Percentiles rank a stretch among this genome's conserved stretches.
Evolutionary conservation across 2,797 vertebrate genomes (phyloP).

Genomic region (Pangasius mekongensis): DNA sequence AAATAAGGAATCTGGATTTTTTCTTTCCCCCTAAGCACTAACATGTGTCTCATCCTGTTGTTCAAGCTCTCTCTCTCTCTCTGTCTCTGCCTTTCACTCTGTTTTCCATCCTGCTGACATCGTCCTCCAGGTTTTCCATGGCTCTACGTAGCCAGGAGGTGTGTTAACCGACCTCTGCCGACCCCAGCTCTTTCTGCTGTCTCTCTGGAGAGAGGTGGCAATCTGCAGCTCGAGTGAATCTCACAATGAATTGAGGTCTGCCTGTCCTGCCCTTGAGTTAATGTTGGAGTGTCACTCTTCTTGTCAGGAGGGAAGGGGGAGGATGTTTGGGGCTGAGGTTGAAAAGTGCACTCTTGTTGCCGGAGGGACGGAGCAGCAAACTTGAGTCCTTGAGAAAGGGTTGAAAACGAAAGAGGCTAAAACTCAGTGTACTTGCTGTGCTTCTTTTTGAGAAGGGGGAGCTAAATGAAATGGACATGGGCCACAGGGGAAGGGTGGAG

Average conservation of each 20-base stretch:
- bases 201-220: slow-evolving; percentile 56
- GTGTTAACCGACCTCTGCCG: slow-evolving; percentile 68
- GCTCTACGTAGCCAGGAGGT: slow-evolving; percentile 63
- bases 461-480: slow-evolving; percentile 64
- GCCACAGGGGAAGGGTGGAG: slow-evolving; percentile 58
- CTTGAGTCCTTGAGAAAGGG: slow-evolving; percentile 24
- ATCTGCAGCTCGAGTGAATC: slow-evolving; percentile 49
- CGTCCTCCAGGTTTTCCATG: slow-evolving; percentile 64
- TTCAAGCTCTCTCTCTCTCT: slow-evolving; percentile 55
- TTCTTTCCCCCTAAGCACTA: slow-evolving; percentile 54
- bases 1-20: slow-evolving; percentile 30
- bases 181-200: slow-evolving; percentile 61
- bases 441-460: slow-evolving; percentile 57
- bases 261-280: slow-evolving; percentile 56
- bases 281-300: slow-evolving; percentile 56
- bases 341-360: slow-evolving; percentile 54
- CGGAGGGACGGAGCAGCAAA: slow-evolving; percentile 40
- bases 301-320: slow-evolving; percentile 45
- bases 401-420: background rate
- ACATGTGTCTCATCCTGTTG: slow-evolving; percentile 70
- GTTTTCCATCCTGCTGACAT: slow-evolving; percentile 55
- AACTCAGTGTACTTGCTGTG: slow-evolving; percentile 47
- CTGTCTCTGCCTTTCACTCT: slow-evolving; percentile 17
- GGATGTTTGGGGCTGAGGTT: slow-evolving; percentile 44
- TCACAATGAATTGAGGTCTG: slow-evolving; percentile 48